A percentile compares a stretch with the other conserved stretches of the same genome.
These are phyloP conservation scores for Cheilosia variabilis DNA, from an alignment of 2,888 invertebrate genomes.

Conservation along the genomic window DNA sequence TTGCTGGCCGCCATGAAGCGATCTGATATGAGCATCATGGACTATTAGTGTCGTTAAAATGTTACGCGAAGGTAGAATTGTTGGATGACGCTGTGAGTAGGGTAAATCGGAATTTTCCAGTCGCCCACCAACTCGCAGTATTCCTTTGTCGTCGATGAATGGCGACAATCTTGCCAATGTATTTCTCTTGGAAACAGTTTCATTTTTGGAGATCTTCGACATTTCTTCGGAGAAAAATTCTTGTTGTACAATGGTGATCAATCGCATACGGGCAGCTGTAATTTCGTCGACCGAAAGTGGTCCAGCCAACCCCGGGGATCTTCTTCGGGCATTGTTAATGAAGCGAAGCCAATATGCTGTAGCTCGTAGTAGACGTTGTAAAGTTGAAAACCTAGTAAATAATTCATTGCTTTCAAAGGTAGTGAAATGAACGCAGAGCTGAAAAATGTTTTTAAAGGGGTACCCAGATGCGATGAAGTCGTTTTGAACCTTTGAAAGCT, in stretches of 20 bases:
- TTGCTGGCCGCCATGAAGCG: slow-evolving; percentile 28
- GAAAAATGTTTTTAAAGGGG: background rate
- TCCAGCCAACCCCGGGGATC: background rate
- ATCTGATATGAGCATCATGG: background rate
- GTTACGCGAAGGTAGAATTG: slow-evolving; percentile 3
- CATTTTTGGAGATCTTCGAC: background rate
- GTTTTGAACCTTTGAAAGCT: background rate
- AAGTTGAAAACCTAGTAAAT: background rate
- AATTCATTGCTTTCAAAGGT: background rate
- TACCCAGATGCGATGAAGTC: background rate
- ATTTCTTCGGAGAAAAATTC: slow-evolving; percentile 11
- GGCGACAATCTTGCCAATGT: slow-evolving; percentile 15
- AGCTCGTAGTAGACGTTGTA: background rate
- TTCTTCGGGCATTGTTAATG: no score
- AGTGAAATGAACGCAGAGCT: slow-evolving; percentile 14
- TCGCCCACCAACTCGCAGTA: slow-evolving; percentile 18
- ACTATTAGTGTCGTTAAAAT: background rate
- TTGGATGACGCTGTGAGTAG: slow-evolving; percentile 14
- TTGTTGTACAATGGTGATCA: slow-evolving; percentile 14
- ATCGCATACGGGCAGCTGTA: background rate
- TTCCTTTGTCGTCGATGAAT: slow-evolving; percentile 2
- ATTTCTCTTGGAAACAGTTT: slow-evolving; percentile 2
- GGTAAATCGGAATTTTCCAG: slow-evolving; percentile 11
- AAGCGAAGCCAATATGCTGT: slow-evolving; percentile 1
- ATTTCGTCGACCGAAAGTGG: slow-evolving; percentile 9